Conservation (phyloP, 2,888 invertebrate species). For the Neocrepidodera transversa region DNA sequence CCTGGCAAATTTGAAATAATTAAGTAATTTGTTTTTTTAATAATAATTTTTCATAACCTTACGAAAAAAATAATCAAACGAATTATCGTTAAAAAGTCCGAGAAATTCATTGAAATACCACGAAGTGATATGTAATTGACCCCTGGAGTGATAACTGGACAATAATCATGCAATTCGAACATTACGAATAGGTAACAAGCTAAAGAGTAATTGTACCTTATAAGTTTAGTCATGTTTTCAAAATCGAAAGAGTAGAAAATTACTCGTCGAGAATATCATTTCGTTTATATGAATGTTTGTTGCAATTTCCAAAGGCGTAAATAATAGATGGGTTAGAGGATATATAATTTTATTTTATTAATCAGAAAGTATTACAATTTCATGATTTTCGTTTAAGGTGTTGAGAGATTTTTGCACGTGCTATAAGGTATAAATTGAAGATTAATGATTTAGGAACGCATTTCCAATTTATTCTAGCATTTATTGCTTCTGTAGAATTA, state of each 20-base stretch:
- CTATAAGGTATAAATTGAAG: too few species aligned
- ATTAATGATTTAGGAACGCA: too few species aligned
- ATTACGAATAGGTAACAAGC: slow-evolving; percentile 23
- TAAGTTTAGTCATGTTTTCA: slow-evolving; percentile 18
- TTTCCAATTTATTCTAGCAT: too few species aligned
- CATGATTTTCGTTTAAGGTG: too few species aligned
- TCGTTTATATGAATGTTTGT: slow-evolving; percentile 8
- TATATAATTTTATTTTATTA: too few species aligned
- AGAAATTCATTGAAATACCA: slow-evolving; percentile 20
- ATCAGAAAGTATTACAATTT: too few species aligned
- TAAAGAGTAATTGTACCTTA: slow-evolving; percentile 16
- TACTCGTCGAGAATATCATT: slow-evolving; percentile 20
- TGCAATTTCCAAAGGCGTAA: not conserved
- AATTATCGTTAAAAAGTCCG: slow-evolving; percentile 12
- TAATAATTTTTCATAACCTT: too few species aligned
- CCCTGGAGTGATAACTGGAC: slow-evolving; percentile 26
- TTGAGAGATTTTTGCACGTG: too few species aligned
- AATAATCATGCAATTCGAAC: slow-evolving; percentile 25
- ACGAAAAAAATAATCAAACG: too few species aligned
- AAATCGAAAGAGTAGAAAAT: slow-evolving; percentile 21
- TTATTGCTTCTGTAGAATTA: too few species aligned
- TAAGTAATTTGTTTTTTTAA: too few species aligned
- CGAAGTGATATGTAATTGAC: slow-evolving; percentile 25
- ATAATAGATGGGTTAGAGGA: not conserved
- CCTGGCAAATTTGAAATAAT: too few species aligned